Evolutionary conservation across 2,113 vertebrate genomes (phyloP), one percentile per base, ranked within the genome.

Genomic region (Axis porcinus): DNA sequence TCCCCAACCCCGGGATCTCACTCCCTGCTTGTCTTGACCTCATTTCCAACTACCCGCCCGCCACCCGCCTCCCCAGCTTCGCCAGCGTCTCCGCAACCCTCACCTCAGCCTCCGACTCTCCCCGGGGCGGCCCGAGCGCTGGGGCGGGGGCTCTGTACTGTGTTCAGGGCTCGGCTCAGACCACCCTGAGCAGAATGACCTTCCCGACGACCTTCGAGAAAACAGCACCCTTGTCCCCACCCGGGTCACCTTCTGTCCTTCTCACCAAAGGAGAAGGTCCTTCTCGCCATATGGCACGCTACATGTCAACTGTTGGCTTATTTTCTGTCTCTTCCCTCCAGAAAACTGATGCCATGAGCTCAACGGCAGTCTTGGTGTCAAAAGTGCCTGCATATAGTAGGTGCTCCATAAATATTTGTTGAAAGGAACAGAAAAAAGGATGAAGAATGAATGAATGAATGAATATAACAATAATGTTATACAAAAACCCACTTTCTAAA

Each of bases 211-310:
- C n/a, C 36, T 76, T 62, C 7, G 7, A n/a, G 58, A 67, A 30
- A 87, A n/a, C 0, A 27, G 78, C 10, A 7, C 7, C 9, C 30
- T 16, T 57, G 14, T n/a, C 25, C 25, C n/a, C 17, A 13, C 6
- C 43, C 36, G 45, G 58, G 54, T 25, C 36, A 13, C 1, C 14
- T n/a, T 85, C 62, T 21, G 9, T 45, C 50, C 47, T 36, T 70
- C n/a, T 70, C 64, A 1, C 64, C 67, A 40, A 12, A 21, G 11
- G n/a, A 70, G n/a, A 40, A 74, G 2, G n/a, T 81, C 36, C 36
- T 58, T 79, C 40, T 60, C 4, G 0, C 6, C 21, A 14, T 12
- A 8, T 3, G n/a, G 33, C 1, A 13, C 0, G 1, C 19, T 7
- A 16, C 21, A 4, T 25, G 17, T 43, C 43, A 13, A 19, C 3